Conservation (phyloP, 2,113 vertebrate species). For the Oryzias woworae region DNA sequence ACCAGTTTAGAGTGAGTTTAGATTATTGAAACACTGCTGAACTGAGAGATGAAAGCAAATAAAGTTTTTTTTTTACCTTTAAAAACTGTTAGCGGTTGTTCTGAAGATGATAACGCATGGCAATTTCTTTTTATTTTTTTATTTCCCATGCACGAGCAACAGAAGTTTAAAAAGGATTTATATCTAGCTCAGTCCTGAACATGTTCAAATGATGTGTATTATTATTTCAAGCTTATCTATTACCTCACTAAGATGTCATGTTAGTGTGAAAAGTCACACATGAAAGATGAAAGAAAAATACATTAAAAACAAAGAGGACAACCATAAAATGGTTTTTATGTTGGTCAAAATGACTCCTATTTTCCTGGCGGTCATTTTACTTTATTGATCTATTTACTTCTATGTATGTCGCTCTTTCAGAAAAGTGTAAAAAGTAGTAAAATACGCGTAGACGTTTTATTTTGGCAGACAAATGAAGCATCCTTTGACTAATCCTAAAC, state of each 20-base stretch:
- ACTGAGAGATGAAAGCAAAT: slow-evolving; percentile 16
- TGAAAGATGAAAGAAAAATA: slow-evolving; percentile 7
- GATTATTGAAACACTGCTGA: background rate
- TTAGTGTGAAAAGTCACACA: slow-evolving; percentile 13
- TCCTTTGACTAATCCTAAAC: slow-evolving; percentile 45
- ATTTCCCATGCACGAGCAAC: slow-evolving; percentile 19
- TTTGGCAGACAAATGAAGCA: slow-evolving; percentile 42
- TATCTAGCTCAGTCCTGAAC: slow-evolving; percentile 21
- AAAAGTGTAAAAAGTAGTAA: slow-evolving; percentile 38
- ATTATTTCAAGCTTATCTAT: slow-evolving; percentile 19
- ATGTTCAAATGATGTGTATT: slow-evolving; percentile 29
- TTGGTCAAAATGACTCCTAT: slow-evolving; percentile 66
- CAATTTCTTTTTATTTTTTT: slow-evolving; percentile 6
- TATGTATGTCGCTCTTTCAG: slow-evolving; percentile 34
- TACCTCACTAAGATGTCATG: slow-evolving; percentile 34
- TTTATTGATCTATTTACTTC: slow-evolving; percentile 25
- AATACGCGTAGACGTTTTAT: slow-evolving; percentile 32
- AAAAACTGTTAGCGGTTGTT: slow-evolving; percentile 23
- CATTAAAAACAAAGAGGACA: slow-evolving; percentile 30
- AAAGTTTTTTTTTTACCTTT: slow-evolving; percentile 2
- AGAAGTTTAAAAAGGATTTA: slow-evolving; percentile 13
- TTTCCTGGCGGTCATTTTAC: slow-evolving; percentile 42
- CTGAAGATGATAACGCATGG: slow-evolving; percentile 38
- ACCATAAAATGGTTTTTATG: slow-evolving; percentile 53
- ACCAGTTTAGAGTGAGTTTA: slow-evolving; percentile 8